Evolutionary conservation across 1,140 invertebrate genomes (phyloP), one percentile per base, ranked within the genome.

Genomic region (Trichonephila clavipes): DNA sequence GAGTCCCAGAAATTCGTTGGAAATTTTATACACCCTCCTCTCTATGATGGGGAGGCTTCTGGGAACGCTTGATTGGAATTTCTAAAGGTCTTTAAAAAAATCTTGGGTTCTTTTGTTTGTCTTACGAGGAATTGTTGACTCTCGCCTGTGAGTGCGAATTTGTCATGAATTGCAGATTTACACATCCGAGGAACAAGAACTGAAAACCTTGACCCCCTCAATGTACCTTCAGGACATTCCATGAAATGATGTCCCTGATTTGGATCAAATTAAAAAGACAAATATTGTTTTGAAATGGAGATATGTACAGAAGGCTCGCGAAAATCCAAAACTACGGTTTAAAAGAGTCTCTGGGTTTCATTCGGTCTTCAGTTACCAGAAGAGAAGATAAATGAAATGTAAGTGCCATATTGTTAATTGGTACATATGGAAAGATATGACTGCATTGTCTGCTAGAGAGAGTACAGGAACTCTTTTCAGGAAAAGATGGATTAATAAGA

Each of bases 131-230:
- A 61, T 34, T 93, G 5, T 2, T 18, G 24, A 93, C 83, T 69
- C n/a, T 93, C n/a, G 7, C 87, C 28, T 69, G 44, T 77, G 83
- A 93, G 12, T 93, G 91, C 19, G 64, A 88, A 87, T 40, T 14
- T n/a, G 51, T 72, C 16, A 87, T 88, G 91, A 93, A 93, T 62
- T 61, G 19, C 61, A 51, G 91, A 93, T 62, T 40, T 92, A 87
- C 24, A 12, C 72, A 61, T 72, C 64, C 0, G 64, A 66, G 21
- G n/a, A 66, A n/a, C 5, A n/a, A 66, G 64, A 66, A 7, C n/a
- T 12, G 21, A 66, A 24, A 24, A n/a, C n/a, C 1, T n/a, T n/a
- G n/a, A 66, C 64, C 21, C 1, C 64, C 4, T 24, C 64, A n/a
- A 66, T 66, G 64, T 66, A n/a, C 10, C 21, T 88, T 18, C 83